Evolutionary conservation across 2,797 vertebrate genomes (phyloP), one percentile per base, ranked within the genome.

Genomic region (Sylvia borin): DNA sequence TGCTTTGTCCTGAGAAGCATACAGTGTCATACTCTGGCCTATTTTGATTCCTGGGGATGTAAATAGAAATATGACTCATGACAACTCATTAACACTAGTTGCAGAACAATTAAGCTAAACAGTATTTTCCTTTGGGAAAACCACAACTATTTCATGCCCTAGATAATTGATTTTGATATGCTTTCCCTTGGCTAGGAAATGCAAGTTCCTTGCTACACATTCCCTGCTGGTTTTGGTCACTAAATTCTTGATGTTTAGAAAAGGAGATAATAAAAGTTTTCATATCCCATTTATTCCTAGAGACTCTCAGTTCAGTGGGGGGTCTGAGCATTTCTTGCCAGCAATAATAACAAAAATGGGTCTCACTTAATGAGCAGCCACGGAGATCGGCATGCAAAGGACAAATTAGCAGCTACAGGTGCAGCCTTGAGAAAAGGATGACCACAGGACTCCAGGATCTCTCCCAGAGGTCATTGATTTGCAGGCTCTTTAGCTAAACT

Each of bases 101-200:
- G 73, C 47, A 84, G 62, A 94, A 91, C 0, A 0, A 92, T 72
- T 86, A 84, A 90, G 78, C n/a, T 75, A 72, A 80, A 74, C 38
- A 75, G 34, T 64, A n/a, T 71, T 85, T 94, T 96, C 90, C 43
- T 90, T 72, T 70, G 91, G 70, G 79, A 96, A 58, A 81, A 31
- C 73, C 58, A 45, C 8, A 32, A 83, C 25, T 9, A 2, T 89
- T 93, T 65, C 29, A 34, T 83, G 77, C 27, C 88, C 75, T 51
- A 80, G 47, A 88, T 90, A 91, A 91, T 18, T 72, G 68, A 88
- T 77, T 88, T 91, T 67, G 14, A 21, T 67, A 79, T 73, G 86
- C 15, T 94, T 93, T 88, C 36, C 32, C 58, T 92, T 78, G 61
- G 72, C 51, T 91, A 24, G 58, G 68, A 94, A 85, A 83, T 53